These are phyloP conservation scores for Phytoseiulus persimilis DNA, from an alignment of 2,888 invertebrate species.

Conservation along the genomic window DNA sequence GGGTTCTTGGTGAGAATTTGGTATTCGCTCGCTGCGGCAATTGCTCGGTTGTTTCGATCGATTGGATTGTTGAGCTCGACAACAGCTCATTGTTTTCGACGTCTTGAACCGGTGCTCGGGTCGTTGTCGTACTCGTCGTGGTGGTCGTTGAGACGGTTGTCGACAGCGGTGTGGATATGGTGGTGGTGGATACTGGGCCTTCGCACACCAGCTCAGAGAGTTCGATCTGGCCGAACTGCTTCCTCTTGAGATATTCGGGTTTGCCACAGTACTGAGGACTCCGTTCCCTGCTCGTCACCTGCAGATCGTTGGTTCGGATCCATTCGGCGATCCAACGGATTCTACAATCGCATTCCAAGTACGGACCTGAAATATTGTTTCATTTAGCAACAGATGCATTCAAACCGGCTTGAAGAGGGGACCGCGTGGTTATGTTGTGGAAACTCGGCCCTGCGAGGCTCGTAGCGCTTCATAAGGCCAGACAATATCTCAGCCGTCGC, in stretches of 20 bases:
- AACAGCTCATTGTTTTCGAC: constrained; percentile 47
- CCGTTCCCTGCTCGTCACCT: constrained; percentile 81
- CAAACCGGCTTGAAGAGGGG: background rate
- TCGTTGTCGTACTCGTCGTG: constrained; percentile 45
- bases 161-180: background rate
- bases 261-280: constrained; percentile 86
- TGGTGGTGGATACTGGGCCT: constrained; percentile 15
- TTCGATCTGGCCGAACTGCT: constrained; percentile 76
- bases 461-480: background rate
- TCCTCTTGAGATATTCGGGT: constrained; percentile 67
- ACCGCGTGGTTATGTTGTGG: background rate
- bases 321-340: constrained; percentile 80
- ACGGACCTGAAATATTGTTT: constrained; percentile 52
- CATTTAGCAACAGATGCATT: background rate
- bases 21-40: constrained; percentile 12
- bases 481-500: background rate
- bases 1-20: constrained; percentile 14
- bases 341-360: constrained; percentile 77
- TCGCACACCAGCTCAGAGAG: constrained; percentile 56
- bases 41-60: constrained; percentile 33
- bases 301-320: constrained; percentile 75
- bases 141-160: constrained; percentile 43
- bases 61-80: constrained; percentile 33
- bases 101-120: constrained; percentile 50
- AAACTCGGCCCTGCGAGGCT: background rate